Base-by-base conservation (phyloP, 2,888 invertebrate species). In the Mesorhabditis spiculigera region DNA sequence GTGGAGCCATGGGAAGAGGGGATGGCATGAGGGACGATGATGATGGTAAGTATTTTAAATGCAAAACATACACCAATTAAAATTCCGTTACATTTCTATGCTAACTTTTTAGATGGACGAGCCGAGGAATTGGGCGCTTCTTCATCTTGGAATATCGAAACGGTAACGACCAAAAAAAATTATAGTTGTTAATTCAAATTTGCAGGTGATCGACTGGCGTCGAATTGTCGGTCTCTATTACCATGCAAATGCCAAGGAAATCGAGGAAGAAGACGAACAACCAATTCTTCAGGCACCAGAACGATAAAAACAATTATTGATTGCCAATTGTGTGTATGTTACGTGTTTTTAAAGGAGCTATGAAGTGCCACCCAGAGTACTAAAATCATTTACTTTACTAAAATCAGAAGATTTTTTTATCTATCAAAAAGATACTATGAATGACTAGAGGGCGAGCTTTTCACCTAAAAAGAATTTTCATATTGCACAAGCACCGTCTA, bases 181-280 rank as follows among this genome's bases (percentile, higher is more conserved):
- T 64, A 73, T 75, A 78, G 75, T 71, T 42, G 69, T 82, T 43
- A 84, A 50, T 13, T 50, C 58, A 28, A 28, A 28, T 28, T 28
- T 84, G n/a, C 67, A 72, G n/a, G 81, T 84, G 1, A 84, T 86
- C 70, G 82, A 84, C 43, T 86, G 86, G 86, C 77, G 77, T 69
- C 72, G 78, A 43, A 83, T 85, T 43, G 84, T 85, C n/a, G 75
- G 78, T 5, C 78, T 81, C 74, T 85, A 82, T 72, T 83, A 82
- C 69, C 74, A 78, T 61, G 74, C 76, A 65, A 80, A 78, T 63
- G 75, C 77, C 43, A 78, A 73, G 63, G 58, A 50, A 50, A 50
- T 50, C 58, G 58, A 50, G 58, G 58, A 69, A 66, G 45, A n/a
- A 69, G 13, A 50, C n/a, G 58, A 50, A 50, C 58, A 10, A n/a